These are phyloP conservation scores for Amphiprion percula DNA, from an alignment of 2,113 vertebrate genomes.

Conservation along the genomic window DNA sequence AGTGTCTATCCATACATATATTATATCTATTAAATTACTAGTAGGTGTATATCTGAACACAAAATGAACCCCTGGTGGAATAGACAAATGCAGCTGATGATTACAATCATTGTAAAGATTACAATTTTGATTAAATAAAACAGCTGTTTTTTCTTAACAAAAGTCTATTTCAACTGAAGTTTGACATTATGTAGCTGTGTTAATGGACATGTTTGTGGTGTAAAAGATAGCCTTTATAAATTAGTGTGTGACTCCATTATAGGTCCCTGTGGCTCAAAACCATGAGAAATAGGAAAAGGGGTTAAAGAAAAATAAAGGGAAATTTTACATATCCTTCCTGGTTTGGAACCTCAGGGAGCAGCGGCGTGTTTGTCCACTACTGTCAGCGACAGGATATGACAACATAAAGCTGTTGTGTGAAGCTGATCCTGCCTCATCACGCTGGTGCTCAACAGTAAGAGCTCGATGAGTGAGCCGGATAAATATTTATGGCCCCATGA, in stretches of 20 bases:
- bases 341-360: conserved; percentile 22
- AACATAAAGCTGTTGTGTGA: conserved; percentile 58
- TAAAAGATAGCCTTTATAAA: background rate
- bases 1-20: background rate
- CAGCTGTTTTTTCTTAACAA: no score
- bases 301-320: conserved; percentile 33
- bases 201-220: background rate
- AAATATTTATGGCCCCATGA: conserved; percentile 72
- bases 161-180: no score
- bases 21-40: background rate
- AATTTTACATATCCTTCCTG: conserved; percentile 52
- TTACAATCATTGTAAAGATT: background rate
- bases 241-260: background rate
- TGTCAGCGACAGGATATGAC: conserved; percentile 67
- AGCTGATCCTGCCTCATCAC: conserved; percentile 54
- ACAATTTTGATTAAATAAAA: no score
- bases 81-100: background rate
- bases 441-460: conserved; percentile 40
- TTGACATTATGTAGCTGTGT: background rate
- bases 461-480: conserved; percentile 65
- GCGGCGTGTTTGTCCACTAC: conserved; percentile 37
- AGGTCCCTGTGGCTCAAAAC: conserved; percentile 4
- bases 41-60: background rate
- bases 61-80: background rate
- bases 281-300: conserved; percentile 23